Base-by-base conservation (phyloP, 53 echinoderm and acorn worm genomes). In the Hippasteria phrygiana region DNA sequence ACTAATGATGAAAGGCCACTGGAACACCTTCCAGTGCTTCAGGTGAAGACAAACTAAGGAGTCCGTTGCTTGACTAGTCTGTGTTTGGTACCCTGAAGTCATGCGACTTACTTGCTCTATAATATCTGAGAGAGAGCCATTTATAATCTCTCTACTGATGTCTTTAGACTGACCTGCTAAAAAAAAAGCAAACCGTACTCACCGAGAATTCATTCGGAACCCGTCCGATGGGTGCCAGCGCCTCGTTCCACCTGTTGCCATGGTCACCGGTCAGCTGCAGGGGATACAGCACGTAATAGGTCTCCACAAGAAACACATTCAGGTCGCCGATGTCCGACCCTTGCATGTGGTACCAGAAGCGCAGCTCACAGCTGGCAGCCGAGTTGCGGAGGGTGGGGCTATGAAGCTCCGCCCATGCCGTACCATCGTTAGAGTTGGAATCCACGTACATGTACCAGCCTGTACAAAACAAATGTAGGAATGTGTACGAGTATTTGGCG, bases 361-460 rank as follows among this genome's bases (percentile, higher is more conserved):
- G 90, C 36, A 92, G 55, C 70, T 94, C 90, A 43, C 97, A 97
- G 74, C 92, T 93, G 12, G 97, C 87, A 31, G 95, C 97, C 0
- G 95, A 80, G 59, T 97, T 92, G 74, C 83, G 91, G 35, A 93
- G 37, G 16, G 59, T 66, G 24, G 93, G 91, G 41, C 93, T 93
- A 27, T 41, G 74, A 39, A 90, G 69, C 48, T 74, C 87, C 1
- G 87, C 93, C 71, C 78, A 91, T 1, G 69, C 88, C 13, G 47
- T 12, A 18, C 87, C 71, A 85, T 71, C 59, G 28, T 90, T 89
- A 40, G 89, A 89, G 40, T 77, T 89, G 18, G 94, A 88, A 27
- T 94, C 96, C 0, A 96, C 93, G 65, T 93, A 96, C 70, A 96
- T 89, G 77, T 96, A 96, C 94, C 94, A 96, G 5, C 96, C 94